phyloP scores from a whole-genome alignment of 35 echinoderm and acorn worm genomes.

The Acanthaster planci region DNA sequence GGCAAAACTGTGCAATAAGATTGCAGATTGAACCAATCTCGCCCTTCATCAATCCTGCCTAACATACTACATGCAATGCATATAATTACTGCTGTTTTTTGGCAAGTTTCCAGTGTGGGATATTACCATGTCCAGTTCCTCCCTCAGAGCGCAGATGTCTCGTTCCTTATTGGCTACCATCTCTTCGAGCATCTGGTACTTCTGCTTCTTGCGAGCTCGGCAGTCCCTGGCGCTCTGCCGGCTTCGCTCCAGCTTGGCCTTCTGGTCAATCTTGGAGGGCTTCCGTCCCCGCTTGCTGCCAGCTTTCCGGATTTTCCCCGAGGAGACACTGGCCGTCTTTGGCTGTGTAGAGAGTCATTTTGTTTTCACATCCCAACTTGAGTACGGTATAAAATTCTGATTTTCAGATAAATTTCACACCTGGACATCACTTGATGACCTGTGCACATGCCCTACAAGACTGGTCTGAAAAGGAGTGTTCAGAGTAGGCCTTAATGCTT shows the following conservation, averaged over 20 bases:
- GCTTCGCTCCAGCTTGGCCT: constrained; percentile 86
- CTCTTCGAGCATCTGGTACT: constrained; percentile 81
- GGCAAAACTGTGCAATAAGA: no score
- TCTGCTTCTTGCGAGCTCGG: constrained; percentile 87
- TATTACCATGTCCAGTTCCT: constrained; percentile 66
- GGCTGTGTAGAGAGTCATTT: constrained; percentile 4
- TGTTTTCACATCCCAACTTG: no score
- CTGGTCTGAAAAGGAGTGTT: no score
- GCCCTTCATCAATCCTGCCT: no score
- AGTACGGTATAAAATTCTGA: no score
- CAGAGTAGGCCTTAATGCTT: no score
- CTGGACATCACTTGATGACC: no score
- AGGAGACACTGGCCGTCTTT: not conserved
- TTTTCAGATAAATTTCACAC: no score
- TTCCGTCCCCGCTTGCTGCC: constrained; percentile 73
- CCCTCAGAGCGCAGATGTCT: constrained; percentile 46
- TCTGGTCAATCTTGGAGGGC: constrained; percentile 81
- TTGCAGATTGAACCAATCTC: no score
- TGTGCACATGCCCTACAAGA: no score
- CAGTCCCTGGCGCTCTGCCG: constrained; percentile 94
- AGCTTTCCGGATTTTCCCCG: constrained; percentile 29
- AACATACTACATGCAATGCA: no score
- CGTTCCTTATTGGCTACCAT: constrained; percentile 78
- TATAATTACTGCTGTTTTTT: no score
- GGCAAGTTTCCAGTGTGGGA: not conserved